Evolutionary conservation across 2,888 invertebrate genomes (phyloP).

Genomic region (Criorhina ranunculi): DNA sequence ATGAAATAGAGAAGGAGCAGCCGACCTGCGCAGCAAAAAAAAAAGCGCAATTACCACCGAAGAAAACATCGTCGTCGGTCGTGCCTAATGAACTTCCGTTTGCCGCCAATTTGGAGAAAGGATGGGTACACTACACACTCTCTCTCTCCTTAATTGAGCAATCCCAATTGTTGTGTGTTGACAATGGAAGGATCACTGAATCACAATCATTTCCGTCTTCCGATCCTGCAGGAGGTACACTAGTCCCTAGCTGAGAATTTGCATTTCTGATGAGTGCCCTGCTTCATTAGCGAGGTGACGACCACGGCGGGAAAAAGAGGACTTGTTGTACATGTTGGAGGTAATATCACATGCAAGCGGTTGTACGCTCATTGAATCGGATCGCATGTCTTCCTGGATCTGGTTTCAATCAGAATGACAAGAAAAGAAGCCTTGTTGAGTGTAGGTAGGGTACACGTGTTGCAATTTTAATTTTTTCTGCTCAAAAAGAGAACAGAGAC

Average conservation of each 20-base stretch:
- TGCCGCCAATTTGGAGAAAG: slow-evolving; percentile 67
- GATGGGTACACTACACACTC: not conserved
- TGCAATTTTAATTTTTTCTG: slow-evolving; percentile 16
- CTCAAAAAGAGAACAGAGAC: not conserved
- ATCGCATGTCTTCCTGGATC: slow-evolving; percentile 71
- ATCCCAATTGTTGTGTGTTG: slow-evolving; percentile 39
- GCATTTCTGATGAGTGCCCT: slow-evolving; percentile 27
- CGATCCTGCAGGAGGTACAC: slow-evolving; percentile 16
- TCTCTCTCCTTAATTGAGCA: slow-evolving; percentile 62
- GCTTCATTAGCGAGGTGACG: slow-evolving; percentile 6
- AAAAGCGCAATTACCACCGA: slow-evolving; percentile 61
- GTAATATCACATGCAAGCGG: slow-evolving; percentile 36
- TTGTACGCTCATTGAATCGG: slow-evolving; percentile 42
- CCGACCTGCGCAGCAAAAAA: slow-evolving; percentile 25
- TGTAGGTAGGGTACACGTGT: slow-evolving; percentile 44
- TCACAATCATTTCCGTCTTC: slow-evolving; percentile 59
- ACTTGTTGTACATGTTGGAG: slow-evolving; percentile 25
- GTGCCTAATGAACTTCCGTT: slow-evolving; percentile 74
- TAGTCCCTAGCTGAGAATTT: slow-evolving; percentile 33
- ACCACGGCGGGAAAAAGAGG: slow-evolving; percentile 1
- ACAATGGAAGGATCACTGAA: slow-evolving; percentile 25
- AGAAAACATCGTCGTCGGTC: slow-evolving; percentile 7
- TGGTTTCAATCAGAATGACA: slow-evolving; percentile 48
- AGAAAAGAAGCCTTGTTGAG: slow-evolving; percentile 15
- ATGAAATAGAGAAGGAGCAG: slow-evolving; percentile 52